These are phyloP conservation scores for Acanthurus tractus DNA, from an alignment of 2,797 vertebrate genomes.

Conservation along the genomic window DNA sequence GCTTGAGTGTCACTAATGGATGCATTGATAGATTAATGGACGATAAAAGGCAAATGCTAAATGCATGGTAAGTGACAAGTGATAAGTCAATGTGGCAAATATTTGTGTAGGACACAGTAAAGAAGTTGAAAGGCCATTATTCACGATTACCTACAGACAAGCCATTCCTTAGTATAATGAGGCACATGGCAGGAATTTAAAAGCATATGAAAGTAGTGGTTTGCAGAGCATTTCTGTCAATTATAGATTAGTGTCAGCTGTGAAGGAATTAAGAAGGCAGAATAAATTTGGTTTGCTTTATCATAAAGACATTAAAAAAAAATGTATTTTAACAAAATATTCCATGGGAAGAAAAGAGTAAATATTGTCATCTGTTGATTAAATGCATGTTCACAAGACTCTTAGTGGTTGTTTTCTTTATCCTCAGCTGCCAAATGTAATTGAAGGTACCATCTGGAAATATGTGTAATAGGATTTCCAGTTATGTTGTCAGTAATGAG, in stretches of 20 bases:
- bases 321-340: slow-evolving; percentile 18
- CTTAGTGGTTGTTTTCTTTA: neutral
- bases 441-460: neutral
- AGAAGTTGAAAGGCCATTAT: slow-evolving; percentile 74
- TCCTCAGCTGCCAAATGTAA: slow-evolving; percentile 7
- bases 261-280: slow-evolving; percentile 27
- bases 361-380: slow-evolving; percentile 5
- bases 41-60: slow-evolving; percentile 78
- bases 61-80: slow-evolving; percentile 78
- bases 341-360: neutral
- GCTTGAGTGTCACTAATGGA: slow-evolving; percentile 79
- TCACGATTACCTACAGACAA: slow-evolving; percentile 66
- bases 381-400: neutral
- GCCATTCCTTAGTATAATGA: slow-evolving; percentile 59
- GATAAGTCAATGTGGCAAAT: slow-evolving; percentile 79
- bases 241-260: slow-evolving; percentile 42
- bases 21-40: slow-evolving; percentile 81
- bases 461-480: neutral
- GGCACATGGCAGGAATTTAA: slow-evolving; percentile 53
- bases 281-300: slow-evolving; percentile 23
- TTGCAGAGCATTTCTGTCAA: slow-evolving; percentile 40
- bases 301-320: slow-evolving; percentile 33
- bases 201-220: slow-evolving; percentile 57
- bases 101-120: slow-evolving; percentile 74
- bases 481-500: neutral